These are phyloP conservation scores for Thereva unica DNA, from an alignment of 2,888 invertebrate genomes.

Conservation along the genomic window DNA sequence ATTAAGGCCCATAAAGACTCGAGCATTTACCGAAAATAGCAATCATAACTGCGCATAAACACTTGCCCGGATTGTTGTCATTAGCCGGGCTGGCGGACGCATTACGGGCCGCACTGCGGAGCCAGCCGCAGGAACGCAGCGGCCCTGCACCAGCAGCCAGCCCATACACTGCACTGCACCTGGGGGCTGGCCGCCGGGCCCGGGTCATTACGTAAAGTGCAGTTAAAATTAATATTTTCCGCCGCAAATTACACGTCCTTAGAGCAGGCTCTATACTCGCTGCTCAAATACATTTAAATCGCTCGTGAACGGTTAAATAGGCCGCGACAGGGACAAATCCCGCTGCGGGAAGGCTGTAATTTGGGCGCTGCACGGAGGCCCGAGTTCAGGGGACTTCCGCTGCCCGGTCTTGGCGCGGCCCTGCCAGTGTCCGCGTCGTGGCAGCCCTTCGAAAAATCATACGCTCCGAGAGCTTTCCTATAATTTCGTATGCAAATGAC, in stretches of 20 bases:
- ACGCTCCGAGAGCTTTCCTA: slow-evolving; percentile 31
- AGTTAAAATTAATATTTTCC: slow-evolving; percentile 41
- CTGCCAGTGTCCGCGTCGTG: neutral
- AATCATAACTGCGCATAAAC: slow-evolving; percentile 38
- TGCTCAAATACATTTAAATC: slow-evolving; percentile 31
- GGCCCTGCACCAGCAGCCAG: slow-evolving; percentile 7
- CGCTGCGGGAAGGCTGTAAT: slow-evolving; percentile 18
- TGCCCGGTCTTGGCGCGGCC: too few species aligned
- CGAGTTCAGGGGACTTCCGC: too few species aligned
- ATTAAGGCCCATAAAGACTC: slow-evolving; percentile 34
- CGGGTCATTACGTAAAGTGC: slow-evolving; percentile 37
- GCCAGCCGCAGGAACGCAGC: slow-evolving; percentile 1
- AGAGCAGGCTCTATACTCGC: slow-evolving; percentile 2
- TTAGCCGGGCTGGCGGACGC: slow-evolving; percentile 15
- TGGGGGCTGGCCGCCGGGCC: slow-evolving; percentile 4
- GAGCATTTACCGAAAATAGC: slow-evolving; percentile 28
- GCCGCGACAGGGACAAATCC: slow-evolving; percentile 4
- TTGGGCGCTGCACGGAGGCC: slow-evolving; percentile 8
- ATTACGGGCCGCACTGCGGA: slow-evolving; percentile 11
- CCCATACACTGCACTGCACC: slow-evolving; percentile 9
- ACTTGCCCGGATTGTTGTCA: slow-evolving; percentile 35
- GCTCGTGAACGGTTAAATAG: slow-evolving; percentile 5
- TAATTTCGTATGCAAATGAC: slow-evolving; percentile 37
- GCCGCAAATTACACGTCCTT: slow-evolving; percentile 36
- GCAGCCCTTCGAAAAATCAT: slow-evolving; percentile 24